Evolutionary conservation across 2,113 vertebrate species (phyloP).

Genomic region (Poeciliopsis prolifica): DNA sequence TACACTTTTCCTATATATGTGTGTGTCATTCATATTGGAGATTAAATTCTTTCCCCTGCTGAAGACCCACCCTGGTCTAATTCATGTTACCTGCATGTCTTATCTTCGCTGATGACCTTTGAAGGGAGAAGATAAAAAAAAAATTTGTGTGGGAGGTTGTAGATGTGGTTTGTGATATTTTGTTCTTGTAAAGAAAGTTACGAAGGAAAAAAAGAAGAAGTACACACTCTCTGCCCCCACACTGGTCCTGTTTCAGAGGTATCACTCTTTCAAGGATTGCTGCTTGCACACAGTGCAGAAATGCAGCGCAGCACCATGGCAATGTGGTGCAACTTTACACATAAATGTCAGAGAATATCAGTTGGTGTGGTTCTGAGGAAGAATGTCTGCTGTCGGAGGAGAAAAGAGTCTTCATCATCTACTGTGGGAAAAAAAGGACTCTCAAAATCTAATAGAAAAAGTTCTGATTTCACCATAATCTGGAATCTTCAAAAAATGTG

Average conservation of each 20-base stretch:
- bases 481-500: neutral
- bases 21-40: constrained; percentile 5
- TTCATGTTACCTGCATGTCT: constrained; percentile 71
- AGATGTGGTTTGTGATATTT: constrained; percentile 83
- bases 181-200: constrained; percentile 78
- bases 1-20: neutral
- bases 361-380: constrained; percentile 10
- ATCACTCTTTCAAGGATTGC: constrained; percentile 73
- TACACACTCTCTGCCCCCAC: constrained; percentile 60
- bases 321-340: constrained; percentile 19
- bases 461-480: neutral
- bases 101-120: constrained; percentile 82
- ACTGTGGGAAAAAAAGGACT: neutral
- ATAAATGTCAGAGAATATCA: constrained; percentile 54
- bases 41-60: constrained; percentile 40
- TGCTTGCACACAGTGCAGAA: constrained; percentile 63
- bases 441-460: neutral
- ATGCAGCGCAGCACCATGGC: constrained; percentile 46
- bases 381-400: constrained; percentile 38
- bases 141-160: constrained; percentile 79
- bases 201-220: constrained; percentile 53
- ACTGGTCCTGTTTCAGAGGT: constrained; percentile 66
- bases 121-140: constrained; percentile 79
- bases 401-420: neutral
- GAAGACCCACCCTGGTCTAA: constrained; percentile 57